A percentile compares a stretch with the other conserved stretches of the same genome.
These are phyloP conservation scores for Taenioides sp. DNA, from an alignment of 2,797 vertebrate genomes.

Conservation along the genomic window DNA sequence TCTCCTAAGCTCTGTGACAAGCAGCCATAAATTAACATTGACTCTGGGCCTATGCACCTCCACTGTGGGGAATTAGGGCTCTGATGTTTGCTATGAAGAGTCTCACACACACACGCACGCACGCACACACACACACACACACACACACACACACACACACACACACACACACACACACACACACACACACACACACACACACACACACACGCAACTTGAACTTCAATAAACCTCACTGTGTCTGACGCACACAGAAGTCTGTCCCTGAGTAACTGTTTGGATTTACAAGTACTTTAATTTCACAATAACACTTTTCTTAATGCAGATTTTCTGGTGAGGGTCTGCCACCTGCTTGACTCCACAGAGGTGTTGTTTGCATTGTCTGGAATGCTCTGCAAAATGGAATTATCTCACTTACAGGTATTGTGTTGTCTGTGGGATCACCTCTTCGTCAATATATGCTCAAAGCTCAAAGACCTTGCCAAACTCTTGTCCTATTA, in stretches of 20 bases:
- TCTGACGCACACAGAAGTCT: neutral
- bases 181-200: neutral
- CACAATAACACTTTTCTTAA: neutral
- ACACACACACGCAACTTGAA: constrained; percentile 14
- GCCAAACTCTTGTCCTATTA: neutral
- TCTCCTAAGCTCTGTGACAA: constrained; percentile 5
- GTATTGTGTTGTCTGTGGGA: neutral
- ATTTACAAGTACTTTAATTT: constrained; percentile 2
- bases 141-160: neutral
- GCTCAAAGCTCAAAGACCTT: neutral
- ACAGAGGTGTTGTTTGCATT: neutral
- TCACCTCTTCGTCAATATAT: too few relatives aligned
- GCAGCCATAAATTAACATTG: constrained; percentile 4
- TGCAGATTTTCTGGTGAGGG: constrained; percentile 15
- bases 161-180: neutral
- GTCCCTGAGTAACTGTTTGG: constrained; percentile 4
- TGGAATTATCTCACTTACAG: neutral
- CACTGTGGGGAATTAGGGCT: neutral
- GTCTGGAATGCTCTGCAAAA: neutral
- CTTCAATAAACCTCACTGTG: constrained; percentile 30
- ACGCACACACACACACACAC: neutral
- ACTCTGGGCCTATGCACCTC: neutral
- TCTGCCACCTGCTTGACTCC: neutral
- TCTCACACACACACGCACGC: neutral
- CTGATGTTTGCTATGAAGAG: neutral